Conservation (phyloP, 2,888 invertebrate species). For the Furcula furcula region DNA sequence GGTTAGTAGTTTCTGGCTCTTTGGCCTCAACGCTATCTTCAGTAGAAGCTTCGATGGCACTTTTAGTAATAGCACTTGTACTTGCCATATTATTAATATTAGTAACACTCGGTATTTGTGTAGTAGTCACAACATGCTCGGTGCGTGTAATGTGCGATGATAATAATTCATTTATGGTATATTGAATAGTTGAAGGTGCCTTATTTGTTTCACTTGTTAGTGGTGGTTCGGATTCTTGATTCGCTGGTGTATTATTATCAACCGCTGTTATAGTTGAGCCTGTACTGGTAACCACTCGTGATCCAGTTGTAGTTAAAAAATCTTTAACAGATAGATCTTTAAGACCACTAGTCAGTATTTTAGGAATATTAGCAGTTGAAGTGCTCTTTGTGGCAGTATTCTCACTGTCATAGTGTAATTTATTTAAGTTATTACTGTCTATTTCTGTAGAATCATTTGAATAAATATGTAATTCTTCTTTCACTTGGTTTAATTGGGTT, state of each 20-base stretch:
- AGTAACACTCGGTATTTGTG: conserved; percentile 40
- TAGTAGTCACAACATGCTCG: conserved; percentile 52
- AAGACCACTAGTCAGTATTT: background rate
- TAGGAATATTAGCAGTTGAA: conserved; percentile 1
- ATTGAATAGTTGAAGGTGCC: conserved; percentile 6
- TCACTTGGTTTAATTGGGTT: conserved; percentile 58
- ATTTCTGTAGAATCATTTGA: conserved; percentile 54
- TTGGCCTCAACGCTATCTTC: conserved; percentile 55
- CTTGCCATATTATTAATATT: conserved; percentile 38
- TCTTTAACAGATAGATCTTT: background rate
- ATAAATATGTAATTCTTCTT: conserved; percentile 62
- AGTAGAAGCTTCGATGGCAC: conserved; percentile 31
- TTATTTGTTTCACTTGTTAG: conserved; percentile 15
- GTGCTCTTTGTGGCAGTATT: conserved; percentile 13
- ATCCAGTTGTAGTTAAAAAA: background rate
- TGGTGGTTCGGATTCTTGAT: conserved; percentile 24
- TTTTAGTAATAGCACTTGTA: conserved; percentile 24
- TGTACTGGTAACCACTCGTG: background rate
- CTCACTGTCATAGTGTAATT: conserved; percentile 58
- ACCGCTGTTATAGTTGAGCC: conserved; percentile 12
- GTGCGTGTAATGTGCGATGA: conserved; percentile 42
- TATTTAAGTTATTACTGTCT: conserved; percentile 43
- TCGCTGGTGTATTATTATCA: conserved; percentile 20
- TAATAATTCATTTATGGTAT: conserved; percentile 41
- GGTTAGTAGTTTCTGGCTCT: conserved; percentile 57